Evolutionary conservation across 1,140 invertebrate genomes (phyloP).

Genomic region (Tribolium castaneum): DNA sequence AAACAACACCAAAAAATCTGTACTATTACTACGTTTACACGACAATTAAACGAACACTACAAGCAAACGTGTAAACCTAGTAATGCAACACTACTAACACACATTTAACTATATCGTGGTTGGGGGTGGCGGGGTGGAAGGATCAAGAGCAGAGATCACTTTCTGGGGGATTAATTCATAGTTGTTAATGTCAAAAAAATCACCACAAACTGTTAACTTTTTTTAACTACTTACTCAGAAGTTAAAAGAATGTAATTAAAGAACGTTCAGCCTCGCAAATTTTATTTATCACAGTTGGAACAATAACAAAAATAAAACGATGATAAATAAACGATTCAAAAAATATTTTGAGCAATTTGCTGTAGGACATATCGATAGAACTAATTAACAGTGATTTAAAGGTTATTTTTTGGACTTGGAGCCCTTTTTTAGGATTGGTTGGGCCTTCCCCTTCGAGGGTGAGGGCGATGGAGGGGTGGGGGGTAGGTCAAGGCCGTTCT

Average conservation of each 20-base stretch:
- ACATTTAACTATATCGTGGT: slow-evolving; percentile 20
- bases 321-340: slow-evolving; percentile 38
- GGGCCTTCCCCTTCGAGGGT: slow-evolving; percentile 58
- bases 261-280: slow-evolving; percentile 30
- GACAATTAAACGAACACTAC: slow-evolving; percentile 23
- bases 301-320: slow-evolving; percentile 37
- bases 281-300: slow-evolving; percentile 55
- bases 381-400: slow-evolving; percentile 12
- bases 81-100: slow-evolving; percentile 35
- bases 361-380: slow-evolving; percentile 14
- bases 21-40: slow-evolving; percentile 37
- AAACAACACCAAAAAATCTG: slow-evolving; percentile 54
- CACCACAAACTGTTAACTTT: slow-evolving; percentile 23
- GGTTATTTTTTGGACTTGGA: slow-evolving; percentile 57
- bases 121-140: background rate
- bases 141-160: too few species aligned
- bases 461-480: slow-evolving; percentile 63
- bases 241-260: background rate
- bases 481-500: slow-evolving; percentile 64
- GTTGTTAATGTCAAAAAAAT: slow-evolving; percentile 36
- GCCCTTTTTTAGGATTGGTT: slow-evolving; percentile 49
- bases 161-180: slow-evolving; percentile 19
- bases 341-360: slow-evolving; percentile 39
- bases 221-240: slow-evolving; percentile 6
- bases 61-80: slow-evolving; percentile 35